phyloP scores from a whole-genome alignment of 2,888 invertebrate species.

The Petrolisthes manimaculis region DNA sequence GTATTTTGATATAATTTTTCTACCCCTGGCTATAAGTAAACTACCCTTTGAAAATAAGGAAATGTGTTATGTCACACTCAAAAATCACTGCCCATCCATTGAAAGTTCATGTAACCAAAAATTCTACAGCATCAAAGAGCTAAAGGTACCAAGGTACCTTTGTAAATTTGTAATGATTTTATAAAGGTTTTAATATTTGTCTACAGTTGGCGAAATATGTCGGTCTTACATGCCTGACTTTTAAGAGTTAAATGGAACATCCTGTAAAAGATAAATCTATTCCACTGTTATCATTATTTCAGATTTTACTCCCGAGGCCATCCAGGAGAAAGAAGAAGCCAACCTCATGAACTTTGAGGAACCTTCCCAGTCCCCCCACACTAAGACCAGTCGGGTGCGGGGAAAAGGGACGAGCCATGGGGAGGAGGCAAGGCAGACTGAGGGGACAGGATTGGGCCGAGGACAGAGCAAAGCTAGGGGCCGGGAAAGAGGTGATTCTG shows the following conservation, averaged over 20 bases:
- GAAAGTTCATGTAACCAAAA: no score
- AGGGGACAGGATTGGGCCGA: neutral
- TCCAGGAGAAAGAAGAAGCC: neutral
- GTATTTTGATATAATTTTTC: no score
- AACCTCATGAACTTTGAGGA: slow-evolving; percentile 45
- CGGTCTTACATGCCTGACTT: neutral
- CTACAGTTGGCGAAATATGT: no score
- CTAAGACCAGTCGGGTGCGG: neutral
- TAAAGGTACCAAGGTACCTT: no score
- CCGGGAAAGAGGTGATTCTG: slow-evolving; percentile 18
- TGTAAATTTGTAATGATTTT: no score
- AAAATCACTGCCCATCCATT: no score
- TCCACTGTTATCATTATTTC: neutral
- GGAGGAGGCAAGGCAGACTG: neutral
- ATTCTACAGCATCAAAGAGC: no score
- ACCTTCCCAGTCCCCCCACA: neutral
- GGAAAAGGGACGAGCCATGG: neutral
- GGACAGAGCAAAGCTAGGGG: slow-evolving; percentile 14
- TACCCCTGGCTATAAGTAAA: no score
- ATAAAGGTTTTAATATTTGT: no score
- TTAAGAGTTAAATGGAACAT: neutral
- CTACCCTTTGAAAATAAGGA: no score
- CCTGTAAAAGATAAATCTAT: neutral
- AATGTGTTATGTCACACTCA: no score
- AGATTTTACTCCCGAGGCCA: slow-evolving; percentile 37